Base-by-base conservation (phyloP, 2,113 vertebrate genomes). In the Mixornis gularis region DNA sequence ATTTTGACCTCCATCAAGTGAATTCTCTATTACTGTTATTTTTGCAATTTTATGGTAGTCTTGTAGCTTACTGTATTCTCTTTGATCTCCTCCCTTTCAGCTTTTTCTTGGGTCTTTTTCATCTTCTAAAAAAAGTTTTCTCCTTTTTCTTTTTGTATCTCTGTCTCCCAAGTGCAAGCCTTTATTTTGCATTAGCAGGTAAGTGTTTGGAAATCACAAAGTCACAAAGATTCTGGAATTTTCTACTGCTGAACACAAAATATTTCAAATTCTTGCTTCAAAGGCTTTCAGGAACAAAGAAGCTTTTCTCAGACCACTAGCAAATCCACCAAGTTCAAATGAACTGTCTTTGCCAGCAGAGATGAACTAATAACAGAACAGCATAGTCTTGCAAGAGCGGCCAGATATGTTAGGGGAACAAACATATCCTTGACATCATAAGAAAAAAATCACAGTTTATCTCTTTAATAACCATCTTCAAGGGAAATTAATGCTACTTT, bases 401-500 rank as follows among this genome's bases (percentile, higher is more conserved):
- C 96, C 97, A 97, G 97, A 96, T 94, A 96, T 94, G 95, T 94
- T 96, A 93, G 71, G 90, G 93, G 96, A 97, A 97, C 96, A 97
- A 98, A 97, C 93, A 96, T 96, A 97, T 95, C 96, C 95, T 97
- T 98, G 96, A 98, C 97, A 97, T 97, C 95, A 95, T 95, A 91
- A 95, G 96, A 96, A 96, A 97, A 97, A 97, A 97, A 97, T 95
- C 93, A 97, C 97, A 96, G 97, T 97, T 98, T 98, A 97, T 97
- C 97, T 98, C 95, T 96, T 97, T 98, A 97, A 98, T 98, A 97
- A 97, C 97, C 96, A 92, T 97, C 97, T 97, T 97, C 96, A 97
- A 97, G 90, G 95, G 97, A 97, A 98, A 98, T 98, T 97, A 97
- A 98, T 97, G 97, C 95, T 95, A 96, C 96, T 97, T 97, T 97